phyloP scores from a whole-genome alignment of 2,113 vertebrate genomes.

The Burhinus oedicnemus region DNA sequence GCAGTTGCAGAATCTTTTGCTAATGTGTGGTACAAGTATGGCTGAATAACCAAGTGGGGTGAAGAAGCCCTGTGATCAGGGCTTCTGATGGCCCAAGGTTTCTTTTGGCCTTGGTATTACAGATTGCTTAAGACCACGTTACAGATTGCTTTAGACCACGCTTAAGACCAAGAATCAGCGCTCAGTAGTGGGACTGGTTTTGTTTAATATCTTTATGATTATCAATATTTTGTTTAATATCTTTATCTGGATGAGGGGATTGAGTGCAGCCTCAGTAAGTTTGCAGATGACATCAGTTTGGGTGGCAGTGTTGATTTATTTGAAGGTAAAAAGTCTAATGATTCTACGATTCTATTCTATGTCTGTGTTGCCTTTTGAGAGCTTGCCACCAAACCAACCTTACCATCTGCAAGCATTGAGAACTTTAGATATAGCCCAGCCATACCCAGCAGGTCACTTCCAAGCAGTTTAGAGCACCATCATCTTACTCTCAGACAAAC shows the following conservation, averaged over 20 bases:
- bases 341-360: neutral
- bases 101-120: neutral
- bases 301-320: accelerated
- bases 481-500: neutral
- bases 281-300: neutral
- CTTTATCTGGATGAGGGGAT: neutral
- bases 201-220: neutral
- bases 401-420: neutral
- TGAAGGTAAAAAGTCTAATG: neutral
- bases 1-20: neutral
- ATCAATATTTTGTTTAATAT: neutral
- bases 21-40: neutral
- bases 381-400: neutral
- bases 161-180: neutral
- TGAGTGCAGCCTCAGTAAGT: neutral
- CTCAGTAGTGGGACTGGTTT: neutral
- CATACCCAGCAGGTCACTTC: neutral
- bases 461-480: neutral
- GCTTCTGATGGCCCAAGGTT: neutral
- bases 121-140: neutral
- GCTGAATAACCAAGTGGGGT: neutral
- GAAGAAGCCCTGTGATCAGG: neutral
- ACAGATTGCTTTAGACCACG: neutral
- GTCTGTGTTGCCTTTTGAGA: neutral
- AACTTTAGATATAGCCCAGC: neutral